Percentiles rank a stretch among this genome's conserved stretches.
These are phyloP conservation scores for Pungitius pungitius DNA, from an alignment of 2,113 vertebrate species.

Conservation along the genomic window DNA sequence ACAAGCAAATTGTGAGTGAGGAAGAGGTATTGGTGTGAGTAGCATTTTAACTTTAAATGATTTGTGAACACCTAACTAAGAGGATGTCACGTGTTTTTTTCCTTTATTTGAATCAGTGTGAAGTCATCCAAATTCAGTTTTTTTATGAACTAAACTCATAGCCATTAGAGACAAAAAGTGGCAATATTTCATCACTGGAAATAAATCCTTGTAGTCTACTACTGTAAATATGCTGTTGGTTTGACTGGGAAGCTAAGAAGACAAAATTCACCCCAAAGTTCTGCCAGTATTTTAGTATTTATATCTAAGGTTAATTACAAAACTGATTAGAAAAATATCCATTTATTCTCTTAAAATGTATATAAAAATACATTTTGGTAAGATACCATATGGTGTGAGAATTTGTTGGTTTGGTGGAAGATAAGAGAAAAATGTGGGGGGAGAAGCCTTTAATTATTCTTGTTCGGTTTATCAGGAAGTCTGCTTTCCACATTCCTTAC, in stretches of 20 bases:
- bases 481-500: neutral
- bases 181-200: neutral
- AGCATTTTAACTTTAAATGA: neutral
- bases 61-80: neutral
- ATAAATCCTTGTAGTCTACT: neutral
- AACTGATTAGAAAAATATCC: neutral
- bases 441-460: neutral
- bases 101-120: neutral
- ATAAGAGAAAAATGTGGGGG: neutral
- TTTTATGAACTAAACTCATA: neutral
- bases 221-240: neutral
- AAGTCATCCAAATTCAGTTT: neutral
- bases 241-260: neutral
- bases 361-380: neutral
- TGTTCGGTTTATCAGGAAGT: neutral
- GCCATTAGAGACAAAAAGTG: neutral
- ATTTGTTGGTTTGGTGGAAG: neutral
- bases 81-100: neutral
- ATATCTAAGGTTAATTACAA: neutral
- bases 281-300: neutral
- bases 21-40: neutral
- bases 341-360: neutral
- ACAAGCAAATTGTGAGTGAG: slow-evolving; percentile 8
- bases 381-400: neutral
- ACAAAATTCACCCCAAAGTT: neutral